Percentiles rank a stretch among this genome's conserved stretches.
Evolutionary conservation across 2,113 vertebrate genomes (phyloP).

Genomic region (Perccottus glenii): DNA sequence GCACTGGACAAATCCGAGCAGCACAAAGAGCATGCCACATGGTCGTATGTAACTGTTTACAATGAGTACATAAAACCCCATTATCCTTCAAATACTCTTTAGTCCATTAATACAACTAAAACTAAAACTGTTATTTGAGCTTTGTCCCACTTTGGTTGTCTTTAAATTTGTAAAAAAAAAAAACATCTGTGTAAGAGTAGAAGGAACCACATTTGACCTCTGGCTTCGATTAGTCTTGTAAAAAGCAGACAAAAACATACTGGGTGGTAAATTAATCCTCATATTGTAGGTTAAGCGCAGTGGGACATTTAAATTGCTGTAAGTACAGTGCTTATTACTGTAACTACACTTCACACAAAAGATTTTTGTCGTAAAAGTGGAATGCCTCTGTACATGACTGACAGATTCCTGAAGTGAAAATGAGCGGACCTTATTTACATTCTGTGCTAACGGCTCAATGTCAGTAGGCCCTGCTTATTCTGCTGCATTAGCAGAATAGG

Average conservation of each 20-base stretch:
- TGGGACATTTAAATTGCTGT: conserved; percentile 42
- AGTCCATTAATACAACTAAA: neutral
- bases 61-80: no score
- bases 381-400: conserved; percentile 51
- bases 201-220: conserved; percentile 9
- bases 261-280: conserved; percentile 27
- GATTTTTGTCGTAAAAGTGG: conserved; percentile 42
- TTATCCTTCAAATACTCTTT: no score
- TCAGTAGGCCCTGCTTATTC: conserved; percentile 60
- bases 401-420: conserved; percentile 56
- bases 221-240: neutral
- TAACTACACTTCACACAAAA: conserved; percentile 13
- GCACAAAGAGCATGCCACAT: no score
- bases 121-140: conserved; percentile 3
- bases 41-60: no score
- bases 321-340: conserved; percentile 30
- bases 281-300: conserved; percentile 3
- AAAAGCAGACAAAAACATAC: conserved; percentile 18
- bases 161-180: neutral
- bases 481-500: conserved; percentile 69
- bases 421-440: conserved; percentile 56
- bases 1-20: no score
- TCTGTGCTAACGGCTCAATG: conserved; percentile 56
- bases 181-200: neutral
- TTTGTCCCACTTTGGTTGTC: neutral